A percentile compares a stretch with the other conserved stretches of the same genome.
Conservation (phyloP, 2,113 vertebrate species). For the Meles meles region DNA sequence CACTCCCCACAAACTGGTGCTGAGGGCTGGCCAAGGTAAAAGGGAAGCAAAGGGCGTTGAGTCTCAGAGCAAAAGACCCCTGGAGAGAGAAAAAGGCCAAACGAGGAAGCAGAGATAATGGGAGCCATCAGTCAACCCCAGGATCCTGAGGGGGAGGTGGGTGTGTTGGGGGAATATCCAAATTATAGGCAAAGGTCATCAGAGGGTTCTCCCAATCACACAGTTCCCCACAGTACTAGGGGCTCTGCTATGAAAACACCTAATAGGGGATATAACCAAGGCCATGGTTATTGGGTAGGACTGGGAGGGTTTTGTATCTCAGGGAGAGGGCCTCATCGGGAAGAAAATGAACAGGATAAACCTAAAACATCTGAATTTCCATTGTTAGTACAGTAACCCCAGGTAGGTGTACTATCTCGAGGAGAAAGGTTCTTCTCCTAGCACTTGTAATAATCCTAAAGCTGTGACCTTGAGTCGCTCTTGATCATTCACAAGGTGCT, state of each 20-base stretch:
- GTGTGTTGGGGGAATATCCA: neutral
- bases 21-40: neutral
- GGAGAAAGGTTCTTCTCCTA: neutral
- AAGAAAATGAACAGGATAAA: neutral
- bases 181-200: neutral
- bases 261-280: neutral
- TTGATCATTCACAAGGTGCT: neutral
- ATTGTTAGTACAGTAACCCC: neutral
- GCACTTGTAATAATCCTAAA: neutral
- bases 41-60: neutral
- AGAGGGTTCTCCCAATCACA: rapidly evolving
- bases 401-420: neutral
- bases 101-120: neutral
- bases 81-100: neutral
- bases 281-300: neutral
- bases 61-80: neutral
- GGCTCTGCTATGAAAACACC: neutral
- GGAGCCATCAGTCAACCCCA: neutral
- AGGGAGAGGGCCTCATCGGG: neutral
- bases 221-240: neutral
- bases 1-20: neutral
- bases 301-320: neutral
- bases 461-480: neutral
- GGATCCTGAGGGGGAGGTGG: neutral
- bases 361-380: neutral